Evolutionary conservation across 2,888 invertebrate species (phyloP), one percentile per base, ranked within the genome.

Genomic region (Cancer borealis): DNA sequence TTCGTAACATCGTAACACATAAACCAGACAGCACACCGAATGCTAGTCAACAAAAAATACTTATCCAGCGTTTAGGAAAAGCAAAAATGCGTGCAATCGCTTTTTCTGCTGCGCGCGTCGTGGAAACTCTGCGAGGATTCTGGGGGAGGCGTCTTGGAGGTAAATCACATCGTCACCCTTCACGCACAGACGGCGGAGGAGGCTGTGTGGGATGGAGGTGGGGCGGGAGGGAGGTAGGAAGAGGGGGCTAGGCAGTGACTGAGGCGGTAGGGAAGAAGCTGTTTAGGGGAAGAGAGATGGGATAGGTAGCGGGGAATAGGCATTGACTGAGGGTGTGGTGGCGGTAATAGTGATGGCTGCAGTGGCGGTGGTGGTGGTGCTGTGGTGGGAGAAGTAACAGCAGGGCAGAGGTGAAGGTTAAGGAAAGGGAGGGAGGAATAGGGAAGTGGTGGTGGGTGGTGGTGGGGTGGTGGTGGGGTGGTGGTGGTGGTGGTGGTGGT

Each of bases 391-490:
- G 54, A 14, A 14, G 54, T 54, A 17, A 3, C 17, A 54, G 54
- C 17, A 54, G 54, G 54, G 54, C 17, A 54, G 54, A 54, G 54
- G 54, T 54, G 54, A 17, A 2, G 39, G 39, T 39, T 1, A 39
- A 39, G 39, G 39, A 39, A 39, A 39, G 39, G 2, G 39, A 39
- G 2, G 39, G 39, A 39, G 39, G 39, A n/a, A n/a, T n/a, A n/a
- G n/a, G n/a, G n/a, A n/a, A n/a, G 39, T 79, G 79, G 79, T 79
- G 79, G 79, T 79, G 26, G 39, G 39, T 79, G 79, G 79, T 79
- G 79, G 79, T 79, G 26, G n/a, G 79, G 79, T 79, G n/a, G 79
- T 79, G 79, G 66, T 17, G 66, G 66, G 66, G 79, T n/a, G 26
- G 30, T 30, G 12, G 30, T 12, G 10, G 26, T 5, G 14, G 66